Evolutionary conservation across 1,140 invertebrate species (phyloP).

Genomic region (Lepidostoma basale): DNA sequence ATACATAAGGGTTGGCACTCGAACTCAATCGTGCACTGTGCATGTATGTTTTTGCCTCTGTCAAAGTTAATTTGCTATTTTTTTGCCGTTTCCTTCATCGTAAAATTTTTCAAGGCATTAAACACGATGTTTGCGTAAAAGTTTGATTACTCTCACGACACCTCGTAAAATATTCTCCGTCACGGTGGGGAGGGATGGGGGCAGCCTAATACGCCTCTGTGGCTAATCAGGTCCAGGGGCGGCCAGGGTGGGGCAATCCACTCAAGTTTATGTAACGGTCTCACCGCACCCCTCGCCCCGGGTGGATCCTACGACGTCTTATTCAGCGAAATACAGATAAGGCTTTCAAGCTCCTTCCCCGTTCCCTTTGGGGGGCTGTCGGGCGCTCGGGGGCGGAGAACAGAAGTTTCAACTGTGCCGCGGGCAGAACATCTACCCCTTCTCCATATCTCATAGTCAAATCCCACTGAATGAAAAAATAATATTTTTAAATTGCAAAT

Average conservation of each 20-base stretch:
- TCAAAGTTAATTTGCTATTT: no score
- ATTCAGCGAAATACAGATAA: conserved; percentile 45
- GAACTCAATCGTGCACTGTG: no score
- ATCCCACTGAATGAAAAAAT: no score
- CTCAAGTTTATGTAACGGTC: conserved; percentile 37
- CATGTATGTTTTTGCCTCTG: no score
- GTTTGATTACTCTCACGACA: no score
- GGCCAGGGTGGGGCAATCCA: conserved; percentile 35
- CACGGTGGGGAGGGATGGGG: not conserved
- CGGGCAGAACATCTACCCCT: no score
- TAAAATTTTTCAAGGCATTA: no score
- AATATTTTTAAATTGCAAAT: no score
- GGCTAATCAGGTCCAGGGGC: conserved; percentile 21
- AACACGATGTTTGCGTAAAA: no score
- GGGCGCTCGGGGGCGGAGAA: conserved; percentile 1
- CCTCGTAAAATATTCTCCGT: not conserved
- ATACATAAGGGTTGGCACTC: no score
- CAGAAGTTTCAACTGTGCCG: conserved; percentile 20
- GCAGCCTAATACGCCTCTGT: conserved; percentile 3
- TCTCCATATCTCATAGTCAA: no score
- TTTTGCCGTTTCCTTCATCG: no score
- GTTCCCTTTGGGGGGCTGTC: conserved; percentile 4
- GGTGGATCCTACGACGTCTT: conserved; percentile 21
- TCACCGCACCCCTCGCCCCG: conserved; percentile 13
- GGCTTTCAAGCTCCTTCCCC: conserved; percentile 13